A percentile compares a stretch with the other conserved stretches of the same genome.
Evolutionary conservation across 2,113 vertebrate species (phyloP).

Genomic region (Austrofundulus limnaeus): DNA sequence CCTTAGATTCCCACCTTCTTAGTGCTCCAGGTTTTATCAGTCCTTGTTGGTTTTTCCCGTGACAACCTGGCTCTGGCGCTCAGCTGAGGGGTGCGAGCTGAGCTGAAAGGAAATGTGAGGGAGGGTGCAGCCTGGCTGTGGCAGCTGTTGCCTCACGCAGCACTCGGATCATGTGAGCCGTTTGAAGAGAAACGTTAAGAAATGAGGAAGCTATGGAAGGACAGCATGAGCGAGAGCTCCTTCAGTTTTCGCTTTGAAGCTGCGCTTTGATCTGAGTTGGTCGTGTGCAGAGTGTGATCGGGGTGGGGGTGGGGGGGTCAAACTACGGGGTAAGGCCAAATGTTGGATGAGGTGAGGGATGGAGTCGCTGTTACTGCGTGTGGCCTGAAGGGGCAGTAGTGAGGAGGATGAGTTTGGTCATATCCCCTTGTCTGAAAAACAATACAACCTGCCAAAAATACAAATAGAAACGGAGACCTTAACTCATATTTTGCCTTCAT

Average conservation of each 20-base stretch:
- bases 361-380: constrained; percentile 48
- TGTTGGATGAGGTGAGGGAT: constrained; percentile 47
- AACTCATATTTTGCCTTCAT: constrained; percentile 2
- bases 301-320: constrained; percentile 67
- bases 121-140: constrained; percentile 37
- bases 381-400: constrained; percentile 46
- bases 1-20: constrained; percentile 64
- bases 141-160: constrained; percentile 38
- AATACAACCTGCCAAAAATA: too few species aligned
- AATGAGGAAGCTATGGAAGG: constrained; percentile 54
- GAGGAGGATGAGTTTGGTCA: not conserved
- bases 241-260: constrained; percentile 80
- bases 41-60: constrained; percentile 2
- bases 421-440: too few species aligned
- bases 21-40: constrained; percentile 41
- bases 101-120: constrained; percentile 53
- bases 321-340: constrained; percentile 54
- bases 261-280: constrained; percentile 77
- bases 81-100: constrained; percentile 34
- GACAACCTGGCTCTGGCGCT: constrained; percentile 17
- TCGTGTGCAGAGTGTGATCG: constrained; percentile 74
- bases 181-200: constrained; percentile 69
- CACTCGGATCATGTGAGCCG: constrained; percentile 34
- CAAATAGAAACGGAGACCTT: too few species aligned
- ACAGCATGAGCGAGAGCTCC: constrained; percentile 48